Evolutionary conservation across 2,113 vertebrate genomes (phyloP).

Genomic region (Centropus unirufus): DNA sequence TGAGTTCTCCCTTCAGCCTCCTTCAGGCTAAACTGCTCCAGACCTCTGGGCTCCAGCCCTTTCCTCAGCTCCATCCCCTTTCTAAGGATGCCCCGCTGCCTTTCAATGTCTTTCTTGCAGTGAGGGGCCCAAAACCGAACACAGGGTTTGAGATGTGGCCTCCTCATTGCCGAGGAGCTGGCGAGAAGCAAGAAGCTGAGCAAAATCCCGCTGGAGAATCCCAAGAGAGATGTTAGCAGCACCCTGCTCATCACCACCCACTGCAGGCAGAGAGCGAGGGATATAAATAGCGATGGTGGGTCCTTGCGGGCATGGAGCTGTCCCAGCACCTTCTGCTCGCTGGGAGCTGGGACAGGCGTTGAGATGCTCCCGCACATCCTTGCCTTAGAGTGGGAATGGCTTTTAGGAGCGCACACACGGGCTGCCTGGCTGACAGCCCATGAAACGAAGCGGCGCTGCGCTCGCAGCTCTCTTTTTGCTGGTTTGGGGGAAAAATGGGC

Average conservation of each 20-base stretch:
- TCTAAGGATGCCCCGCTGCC: too few relatives aligned
- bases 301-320: rapidly evolving
- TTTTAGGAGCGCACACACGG: background rate
- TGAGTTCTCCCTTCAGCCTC: too few relatives aligned
- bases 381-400: background rate
- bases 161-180: too few relatives aligned
- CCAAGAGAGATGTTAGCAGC: background rate
- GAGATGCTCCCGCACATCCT: background rate
- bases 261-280: rapidly evolving
- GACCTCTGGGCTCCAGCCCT: too few relatives aligned
- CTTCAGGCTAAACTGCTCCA: too few relatives aligned
- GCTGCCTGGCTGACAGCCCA: background rate
- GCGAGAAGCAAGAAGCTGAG: background rate
- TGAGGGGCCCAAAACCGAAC: too few relatives aligned
- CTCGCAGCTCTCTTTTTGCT: background rate
- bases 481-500: background rate
- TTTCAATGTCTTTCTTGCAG: too few relatives aligned
- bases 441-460: background rate
- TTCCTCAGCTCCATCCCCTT: too few relatives aligned
- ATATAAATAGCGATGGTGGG: rapidly evolving
- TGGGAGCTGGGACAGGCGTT: background rate
- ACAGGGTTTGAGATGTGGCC: too few relatives aligned
- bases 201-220: background rate
- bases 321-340: background rate
- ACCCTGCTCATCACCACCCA: background rate